Evolutionary conservation across 2,888 invertebrate species (phyloP), one percentile per base, ranked within the genome.

Genomic region (Cataglyphis altisquamis): DNA sequence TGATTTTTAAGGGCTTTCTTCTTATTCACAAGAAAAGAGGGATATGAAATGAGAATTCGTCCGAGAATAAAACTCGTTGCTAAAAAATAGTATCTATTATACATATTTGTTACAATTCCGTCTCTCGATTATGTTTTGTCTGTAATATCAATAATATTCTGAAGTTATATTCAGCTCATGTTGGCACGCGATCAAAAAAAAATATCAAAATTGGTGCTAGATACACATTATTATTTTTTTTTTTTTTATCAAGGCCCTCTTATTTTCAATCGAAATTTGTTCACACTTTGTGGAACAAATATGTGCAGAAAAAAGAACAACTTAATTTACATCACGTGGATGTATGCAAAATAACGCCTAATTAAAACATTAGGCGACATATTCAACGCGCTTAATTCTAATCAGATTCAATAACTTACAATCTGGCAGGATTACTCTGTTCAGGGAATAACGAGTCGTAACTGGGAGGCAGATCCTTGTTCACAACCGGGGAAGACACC

Each of bases 391-490:
- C 57, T 70, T 78, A 78, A 81, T 48, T 70, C 67, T 83, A 15
- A 32, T 57, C 72, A 83, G 63, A 57, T 57, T 64, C 25, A 57
- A 78, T 75, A 85, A 84, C 75, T 75, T 86, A 91, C 84, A 92
- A 89, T 84, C 91, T 89, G 63, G 90, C 85, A 82, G 93, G 85
- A 90, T 91, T 91, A 55, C 92, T 84, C 84, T 92, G 93, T 84
- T 93, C 93, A 1, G 96, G 96, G 90, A 96, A 96, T 70, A 96
- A 91, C 64, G 96, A 96, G 81, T 96, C 96, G 86, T 96, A 96
- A 57, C 96, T 95, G 8, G 96, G 96, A 1, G 96, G 96, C 81
- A 96, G 92, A 93, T 96, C 96, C 89, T 96, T 96, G 88, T 96
- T 95, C 15, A 94, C 94, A 15, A 94, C 94, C 2, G 93, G 89